A percentile compares a stretch with the other conserved stretches of the same genome.
phyloP scores from a whole-genome alignment of 2,888 invertebrate genomes.

The Hoplodrina ambigua region DNA sequence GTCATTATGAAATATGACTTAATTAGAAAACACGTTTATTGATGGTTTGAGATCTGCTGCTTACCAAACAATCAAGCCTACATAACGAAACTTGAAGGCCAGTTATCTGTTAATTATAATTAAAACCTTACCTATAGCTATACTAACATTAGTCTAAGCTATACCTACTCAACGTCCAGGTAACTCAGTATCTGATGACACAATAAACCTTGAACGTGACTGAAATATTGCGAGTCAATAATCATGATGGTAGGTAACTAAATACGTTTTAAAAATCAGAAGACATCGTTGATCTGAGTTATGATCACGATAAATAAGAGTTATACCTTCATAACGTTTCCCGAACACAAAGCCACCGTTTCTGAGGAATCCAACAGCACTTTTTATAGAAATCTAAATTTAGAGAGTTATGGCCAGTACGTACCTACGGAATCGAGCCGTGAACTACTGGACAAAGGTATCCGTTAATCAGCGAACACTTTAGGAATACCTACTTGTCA shows the following conservation, averaged over 20 bases:
- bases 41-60: not conserved
- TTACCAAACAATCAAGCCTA: not conserved
- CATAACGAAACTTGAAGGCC: not conserved
- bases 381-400: slow-evolving; percentile 83
- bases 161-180: slow-evolving; percentile 62
- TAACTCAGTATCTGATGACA: slow-evolving; percentile 64
- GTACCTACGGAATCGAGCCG: slow-evolving; percentile 67
- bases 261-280: slow-evolving; percentile 28
- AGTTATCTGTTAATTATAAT: not conserved
- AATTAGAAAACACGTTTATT: not conserved
- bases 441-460: slow-evolving; percentile 73
- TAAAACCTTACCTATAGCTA: not conserved
- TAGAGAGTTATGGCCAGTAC: slow-evolving; percentile 76
- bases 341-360: slow-evolving; percentile 65
- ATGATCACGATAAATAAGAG: slow-evolving; percentile 33
- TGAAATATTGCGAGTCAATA: slow-evolving; percentile 66
- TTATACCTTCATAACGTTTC: slow-evolving; percentile 41
- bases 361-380: slow-evolving; percentile 77
- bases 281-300: slow-evolving; percentile 21
- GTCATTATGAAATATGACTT: not conserved
- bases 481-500: slow-evolving; percentile 27
- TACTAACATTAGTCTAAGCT: slow-evolving; percentile 12
- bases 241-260: slow-evolving; percentile 14
- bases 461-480: slow-evolving; percentile 39
- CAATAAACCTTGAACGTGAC: slow-evolving; percentile 72